Conservation (phyloP, 2,113 vertebrate genomes). For the Sphaerodactylus townsendi region DNA sequence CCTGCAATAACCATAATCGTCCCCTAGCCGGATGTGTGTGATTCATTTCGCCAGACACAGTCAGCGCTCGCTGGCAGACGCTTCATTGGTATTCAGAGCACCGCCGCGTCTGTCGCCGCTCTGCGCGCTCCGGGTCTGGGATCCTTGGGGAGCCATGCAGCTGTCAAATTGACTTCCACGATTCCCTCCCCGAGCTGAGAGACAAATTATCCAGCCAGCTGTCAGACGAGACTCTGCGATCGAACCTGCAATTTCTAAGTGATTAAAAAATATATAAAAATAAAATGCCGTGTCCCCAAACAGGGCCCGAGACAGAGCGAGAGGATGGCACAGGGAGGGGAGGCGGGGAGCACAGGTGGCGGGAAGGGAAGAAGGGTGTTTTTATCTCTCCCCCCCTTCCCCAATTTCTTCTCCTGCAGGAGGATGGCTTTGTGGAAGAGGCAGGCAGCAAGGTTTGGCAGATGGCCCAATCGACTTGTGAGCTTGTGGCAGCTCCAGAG, state of each 20-base stretch:
- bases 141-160: slow-evolving; percentile 73
- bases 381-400: not conserved
- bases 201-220: slow-evolving; percentile 72
- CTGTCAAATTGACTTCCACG: slow-evolving; percentile 77
- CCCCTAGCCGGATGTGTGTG: slow-evolving; percentile 64
- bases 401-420: not conserved
- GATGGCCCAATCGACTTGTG: not conserved
- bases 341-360: not conserved
- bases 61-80: slow-evolving; percentile 62
- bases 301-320: slow-evolving; percentile 20
- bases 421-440: slow-evolving; percentile 14
- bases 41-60: slow-evolving; percentile 62
- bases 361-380: not conserved
- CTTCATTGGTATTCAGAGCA: slow-evolving; percentile 71
- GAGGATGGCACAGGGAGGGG: not conserved
- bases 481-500: not conserved
- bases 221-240: slow-evolving; percentile 60
- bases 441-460: slow-evolving; percentile 20
- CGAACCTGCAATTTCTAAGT: slow-evolving; percentile 61
- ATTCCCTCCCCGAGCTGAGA: slow-evolving; percentile 62
- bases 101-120: slow-evolving; percentile 69
- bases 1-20: slow-evolving; percentile 65
- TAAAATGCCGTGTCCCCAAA: slow-evolving; percentile 21
- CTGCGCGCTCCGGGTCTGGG: slow-evolving; percentile 65
- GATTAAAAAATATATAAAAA: slow-evolving; percentile 20